Conservation (phyloP, 2,797 vertebrate species). For the Tachyglossus aculeatus region DNA sequence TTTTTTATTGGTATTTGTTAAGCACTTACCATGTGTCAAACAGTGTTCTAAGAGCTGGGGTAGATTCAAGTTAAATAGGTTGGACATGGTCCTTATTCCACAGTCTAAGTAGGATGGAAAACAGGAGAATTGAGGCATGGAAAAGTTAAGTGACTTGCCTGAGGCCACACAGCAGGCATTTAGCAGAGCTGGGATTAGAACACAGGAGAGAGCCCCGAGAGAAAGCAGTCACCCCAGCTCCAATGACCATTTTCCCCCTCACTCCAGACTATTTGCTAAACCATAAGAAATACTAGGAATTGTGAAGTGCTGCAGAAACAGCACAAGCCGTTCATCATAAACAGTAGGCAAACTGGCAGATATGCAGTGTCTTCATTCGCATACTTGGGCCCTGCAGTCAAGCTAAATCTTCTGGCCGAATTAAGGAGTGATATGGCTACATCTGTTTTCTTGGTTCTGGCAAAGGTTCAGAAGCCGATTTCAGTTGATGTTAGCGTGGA, state of each 20-base stretch:
- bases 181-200: too few relatives aligned
- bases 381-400: background rate
- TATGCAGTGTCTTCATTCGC: background rate
- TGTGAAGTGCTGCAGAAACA: background rate
- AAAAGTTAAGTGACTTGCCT: too few relatives aligned
- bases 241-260: background rate
- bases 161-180: too few relatives aligned
- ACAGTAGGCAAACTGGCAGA: background rate
- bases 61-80: too few relatives aligned
- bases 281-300: fast-evolving
- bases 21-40: too few relatives aligned
- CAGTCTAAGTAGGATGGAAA: too few relatives aligned
- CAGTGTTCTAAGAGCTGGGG: too few relatives aligned
- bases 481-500: background rate
- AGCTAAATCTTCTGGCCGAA: background rate
- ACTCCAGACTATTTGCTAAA: background rate
- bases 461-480: background rate
- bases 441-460: background rate
- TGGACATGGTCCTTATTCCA: too few relatives aligned
- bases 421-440: background rate
- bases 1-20: too few relatives aligned
- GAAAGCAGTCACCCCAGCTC: too few relatives aligned
- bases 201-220: too few relatives aligned
- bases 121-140: too few relatives aligned
- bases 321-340: background rate